Base-by-base conservation (phyloP, 2,888 invertebrate genomes). In the Orthosia incerta region DNA sequence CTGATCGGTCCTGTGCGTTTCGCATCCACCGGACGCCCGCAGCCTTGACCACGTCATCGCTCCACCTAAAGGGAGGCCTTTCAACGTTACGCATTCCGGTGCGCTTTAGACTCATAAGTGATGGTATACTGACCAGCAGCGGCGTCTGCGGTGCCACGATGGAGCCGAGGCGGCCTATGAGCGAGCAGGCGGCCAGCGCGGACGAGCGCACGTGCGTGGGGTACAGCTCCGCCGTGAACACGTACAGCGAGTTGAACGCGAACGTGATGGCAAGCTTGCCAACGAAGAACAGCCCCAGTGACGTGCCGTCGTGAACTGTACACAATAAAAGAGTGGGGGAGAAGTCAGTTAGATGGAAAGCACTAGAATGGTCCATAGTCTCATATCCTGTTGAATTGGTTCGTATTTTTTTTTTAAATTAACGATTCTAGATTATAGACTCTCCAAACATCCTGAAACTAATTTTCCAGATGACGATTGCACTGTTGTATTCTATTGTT, bases 111-210 rank as follows among this genome's bases (percentile, higher is more conserved):
- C 39, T 39, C 9, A 39, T 39, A 39, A 39, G 39, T 39, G 39
- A 1, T 9, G 39, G 1, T 53, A 23, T 23, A 78, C 92, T 87
- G 88, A 97, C 97, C 93, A 98, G 91, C 53, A 98, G 92, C 20
- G 97, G 97, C 16, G 97, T 97, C 92, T 97, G 98, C 53, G 98
- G 98, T 46, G 98, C 97, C 68, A 97, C 91, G 90, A 97, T 97
- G 20, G 97, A 97, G 18, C 98, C 98, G 74, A 97, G 84, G 18
- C 98, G 96, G 59, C 98, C 98, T 83, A 97, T 96, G 95, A 97
- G 97, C 63, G 97, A 97, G 92, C 97, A 97, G 64, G 97, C 96
- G 7, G 97, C 97, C 63, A 98, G 95, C 82, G 97, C 95, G 23
- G 97, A 97, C 88, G 97, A 97, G 71, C 98, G 97, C 67, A 97